Percentiles rank a stretch among this genome's conserved stretches.
Conservation (phyloP, 2,888 invertebrate genomes). For the Ctenicera cuprea region DNA sequence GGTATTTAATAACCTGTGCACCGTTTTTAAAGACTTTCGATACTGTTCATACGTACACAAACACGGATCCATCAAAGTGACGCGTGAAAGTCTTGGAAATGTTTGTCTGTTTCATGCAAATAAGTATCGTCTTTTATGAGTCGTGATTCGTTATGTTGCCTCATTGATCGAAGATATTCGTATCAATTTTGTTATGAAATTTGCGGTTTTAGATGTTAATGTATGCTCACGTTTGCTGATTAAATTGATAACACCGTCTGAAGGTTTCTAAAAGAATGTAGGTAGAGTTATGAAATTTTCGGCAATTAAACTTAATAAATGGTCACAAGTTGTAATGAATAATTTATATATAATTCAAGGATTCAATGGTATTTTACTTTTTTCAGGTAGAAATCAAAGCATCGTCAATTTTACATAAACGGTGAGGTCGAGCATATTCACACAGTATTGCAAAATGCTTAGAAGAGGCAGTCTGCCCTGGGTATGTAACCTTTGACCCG, state of each 20-base stretch:
- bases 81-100: slow-evolving; percentile 34
- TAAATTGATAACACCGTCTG: background rate
- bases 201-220: slow-evolving; percentile 4
- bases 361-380: background rate
- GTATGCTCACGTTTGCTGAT: background rate
- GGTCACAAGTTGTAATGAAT: background rate
- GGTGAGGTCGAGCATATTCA: slow-evolving; percentile 47
- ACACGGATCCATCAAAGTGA: slow-evolving; percentile 27
- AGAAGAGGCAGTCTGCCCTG: slow-evolving; percentile 64
- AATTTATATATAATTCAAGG: slow-evolving; percentile 16
- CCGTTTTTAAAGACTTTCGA: slow-evolving; percentile 8
- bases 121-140: slow-evolving; percentile 10
- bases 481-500: slow-evolving; percentile 70
- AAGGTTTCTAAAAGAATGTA: background rate
- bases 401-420: slow-evolving; percentile 31
- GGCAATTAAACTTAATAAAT: background rate
- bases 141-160: slow-evolving; percentile 34
- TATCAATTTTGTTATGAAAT: slow-evolving; percentile 18
- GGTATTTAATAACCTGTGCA: background rate
- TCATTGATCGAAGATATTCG: slow-evolving; percentile 32
- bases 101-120: slow-evolving; percentile 28
- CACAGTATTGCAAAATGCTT: slow-evolving; percentile 55
- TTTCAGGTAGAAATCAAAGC: slow-evolving; percentile 13
- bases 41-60: background rate
- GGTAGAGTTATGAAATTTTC: slow-evolving; percentile 1